Evolutionary conservation across 2,113 vertebrate genomes (phyloP), one percentile per base, ranked within the genome.

Genomic region (Chionodraco myersi): DNA sequence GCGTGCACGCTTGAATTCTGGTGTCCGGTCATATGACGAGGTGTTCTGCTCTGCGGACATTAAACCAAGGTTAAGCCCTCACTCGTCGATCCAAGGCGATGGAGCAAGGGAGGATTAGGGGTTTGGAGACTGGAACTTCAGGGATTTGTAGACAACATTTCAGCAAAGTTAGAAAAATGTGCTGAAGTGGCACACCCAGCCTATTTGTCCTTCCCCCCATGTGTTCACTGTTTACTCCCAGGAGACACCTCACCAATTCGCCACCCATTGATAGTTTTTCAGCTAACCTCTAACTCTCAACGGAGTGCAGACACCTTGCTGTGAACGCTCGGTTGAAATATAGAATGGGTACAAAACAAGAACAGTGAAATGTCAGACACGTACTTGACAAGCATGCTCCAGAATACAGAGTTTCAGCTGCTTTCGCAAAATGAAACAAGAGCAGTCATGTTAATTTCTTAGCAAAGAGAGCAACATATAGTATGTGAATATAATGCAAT

Each of bases 61-160:
- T 94, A 93, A 93, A 92, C 89, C 58, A 78, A 75, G 81, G 88
- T 86, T 93, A 94, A 94, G 91, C 87, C 72, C 65, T 87, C 16
- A 44, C 89, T 90, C 80, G 82, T 89, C 80, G 89, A 86, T 92
- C 89, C 86, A 79, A 88, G 82, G 82, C 85, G 75, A 87, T 77
- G 81, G 85, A 85, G 74, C 88, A 80, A 80, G 62, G 48, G 79
- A 80, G 90, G 93, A 95, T 95, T 93, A 94, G 72, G 83, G 70
- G 80, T 89, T 92, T 75, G 83, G 77, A 79, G 79, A 78, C 77
- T 79, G 80, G 75, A 91, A 90, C 86, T 87, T 86, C 21, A 70
- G 64, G 80, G 84, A 80, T 74, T 92, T 91, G 80, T 75, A 56
- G 77, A 63, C 48, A 69, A 65, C 60, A 54, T 82, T 90, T 83